These are phyloP conservation scores for Lypha dubia DNA, from an alignment of 2,888 invertebrate species.

Conservation along the genomic window DNA sequence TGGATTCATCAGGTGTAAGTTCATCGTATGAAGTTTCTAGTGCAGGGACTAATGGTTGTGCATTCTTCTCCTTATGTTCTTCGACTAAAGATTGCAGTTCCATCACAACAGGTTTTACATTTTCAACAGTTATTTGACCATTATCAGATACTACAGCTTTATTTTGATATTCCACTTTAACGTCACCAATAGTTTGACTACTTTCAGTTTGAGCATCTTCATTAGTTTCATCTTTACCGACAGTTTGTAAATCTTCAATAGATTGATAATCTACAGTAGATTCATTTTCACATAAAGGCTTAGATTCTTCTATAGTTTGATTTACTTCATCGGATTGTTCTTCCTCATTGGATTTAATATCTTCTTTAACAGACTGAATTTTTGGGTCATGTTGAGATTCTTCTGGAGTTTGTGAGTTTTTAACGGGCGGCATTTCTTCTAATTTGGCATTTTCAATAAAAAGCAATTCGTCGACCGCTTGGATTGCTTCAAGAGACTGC, in stretches of 20 bases:
- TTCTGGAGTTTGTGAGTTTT: neutral
- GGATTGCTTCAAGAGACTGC: constrained; percentile 1
- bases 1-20: neutral
- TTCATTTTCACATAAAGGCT: neutral
- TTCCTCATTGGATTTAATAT: constrained; percentile 17
- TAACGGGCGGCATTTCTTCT: neutral
- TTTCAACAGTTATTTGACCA: neutral
- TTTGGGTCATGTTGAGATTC: constrained; percentile 2
- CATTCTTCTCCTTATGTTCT: constrained; percentile 20
- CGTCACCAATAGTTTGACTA: neutral
- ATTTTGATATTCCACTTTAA: neutral
- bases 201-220: constrained; percentile 4
- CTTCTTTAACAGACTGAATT: constrained; percentile 24
- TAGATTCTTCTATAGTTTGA: neutral
- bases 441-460: neutral
- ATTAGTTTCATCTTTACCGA: constrained; percentile 9
- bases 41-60: neutral
- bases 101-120: neutral
- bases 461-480: neutral
- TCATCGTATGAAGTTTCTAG: constrained; percentile 6
- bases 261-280: neutral
- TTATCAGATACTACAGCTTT: neutral
- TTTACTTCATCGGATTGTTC: neutral
- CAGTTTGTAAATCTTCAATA: neutral
- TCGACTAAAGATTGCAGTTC: constrained; percentile 19